Base-by-base conservation (phyloP, 2,113 vertebrate species). In the Salvelinus sp. region DNA sequence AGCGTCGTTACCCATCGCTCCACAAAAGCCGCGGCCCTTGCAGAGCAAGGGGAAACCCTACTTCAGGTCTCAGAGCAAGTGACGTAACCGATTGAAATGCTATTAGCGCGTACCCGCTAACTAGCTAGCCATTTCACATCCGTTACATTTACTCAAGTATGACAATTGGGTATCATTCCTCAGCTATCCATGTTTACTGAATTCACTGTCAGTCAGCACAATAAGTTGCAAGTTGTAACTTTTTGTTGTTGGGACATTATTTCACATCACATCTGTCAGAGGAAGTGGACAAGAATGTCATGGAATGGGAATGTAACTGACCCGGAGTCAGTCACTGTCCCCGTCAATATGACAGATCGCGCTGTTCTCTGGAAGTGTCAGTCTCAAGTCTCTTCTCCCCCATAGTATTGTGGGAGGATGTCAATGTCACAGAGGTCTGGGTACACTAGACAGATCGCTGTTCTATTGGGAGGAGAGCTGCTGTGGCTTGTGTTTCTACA, bases 401-500 rank as follows among this genome's bases (percentile, higher is more conserved):
- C 80, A 60, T 0, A 72, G 71, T 69, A n/a, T 82, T 67, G 68
- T 33, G 18, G 7, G 58, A 74, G 77, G 70, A 25, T 0, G 6
- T 84, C 73, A 75, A 48, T 27, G 58, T 71, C 62, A 50, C 22
- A 50, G 60, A 74, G 73, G 76, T 80, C 79, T 62, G 50, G 67
- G 27, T 57, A 63, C 76, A 77, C 48, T 63, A 76, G 83, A 85
- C 80, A 82, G 72, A 81, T 62, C 76, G 5, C 74, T 64, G 66
- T 66, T 82, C 74, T 81, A 74, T 18, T 16, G 2, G 73, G 23
- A 57, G 48, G 27, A 47, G 63, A 73, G 50, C 6, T 63, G 68
- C 13, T 76, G 79, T 84, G 47, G 73, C 76, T 79, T 84, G 79
- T 84, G 78, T 69, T 80, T 79, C 63, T 48, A 69, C 25, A 57